A percentile compares a stretch with the other conserved stretches of the same genome.
phyloP scores from a whole-genome alignment of 2,888 invertebrate species.

The Acrobasis consociella region DNA sequence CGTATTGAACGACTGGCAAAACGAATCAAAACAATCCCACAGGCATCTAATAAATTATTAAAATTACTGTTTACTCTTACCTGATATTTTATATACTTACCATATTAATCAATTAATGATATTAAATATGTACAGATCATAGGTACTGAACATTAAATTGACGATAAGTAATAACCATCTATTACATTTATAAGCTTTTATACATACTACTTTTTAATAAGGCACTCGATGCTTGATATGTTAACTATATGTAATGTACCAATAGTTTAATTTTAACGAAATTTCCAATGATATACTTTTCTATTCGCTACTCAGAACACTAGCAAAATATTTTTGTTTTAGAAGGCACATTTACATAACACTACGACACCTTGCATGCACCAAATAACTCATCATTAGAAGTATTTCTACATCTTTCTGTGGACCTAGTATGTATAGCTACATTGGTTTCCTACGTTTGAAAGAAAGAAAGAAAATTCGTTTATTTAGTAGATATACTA shows the following conservation, averaged over 20 bases:
- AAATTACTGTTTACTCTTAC: not conserved
- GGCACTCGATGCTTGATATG: conserved; percentile 72
- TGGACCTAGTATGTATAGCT: no score
- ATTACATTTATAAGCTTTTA: conserved; percentile 39
- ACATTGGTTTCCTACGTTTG: no score
- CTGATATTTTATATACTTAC: not conserved
- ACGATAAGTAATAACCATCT: not conserved
- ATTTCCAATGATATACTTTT: not conserved
- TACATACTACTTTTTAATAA: conserved; percentile 71
- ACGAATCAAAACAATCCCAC: no score
- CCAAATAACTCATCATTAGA: no score
- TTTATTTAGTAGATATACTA: no score
- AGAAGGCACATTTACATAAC: not conserved
- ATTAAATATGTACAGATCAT: conserved; percentile 4
- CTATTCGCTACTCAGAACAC: not conserved
- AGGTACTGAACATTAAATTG: not conserved
- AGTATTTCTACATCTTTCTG: no score
- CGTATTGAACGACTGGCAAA: not conserved
- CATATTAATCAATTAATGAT: not conserved
- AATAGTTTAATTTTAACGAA: not conserved
- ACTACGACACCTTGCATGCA: no score
- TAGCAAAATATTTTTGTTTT: not conserved
- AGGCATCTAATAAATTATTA: not conserved
- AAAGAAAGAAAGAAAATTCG: no score
- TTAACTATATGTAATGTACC: conserved; percentile 26